Evolutionary conservation across 2,888 invertebrate genomes (phyloP), one percentile per base, ranked within the genome.

Genomic region (Octodonta nipae): DNA sequence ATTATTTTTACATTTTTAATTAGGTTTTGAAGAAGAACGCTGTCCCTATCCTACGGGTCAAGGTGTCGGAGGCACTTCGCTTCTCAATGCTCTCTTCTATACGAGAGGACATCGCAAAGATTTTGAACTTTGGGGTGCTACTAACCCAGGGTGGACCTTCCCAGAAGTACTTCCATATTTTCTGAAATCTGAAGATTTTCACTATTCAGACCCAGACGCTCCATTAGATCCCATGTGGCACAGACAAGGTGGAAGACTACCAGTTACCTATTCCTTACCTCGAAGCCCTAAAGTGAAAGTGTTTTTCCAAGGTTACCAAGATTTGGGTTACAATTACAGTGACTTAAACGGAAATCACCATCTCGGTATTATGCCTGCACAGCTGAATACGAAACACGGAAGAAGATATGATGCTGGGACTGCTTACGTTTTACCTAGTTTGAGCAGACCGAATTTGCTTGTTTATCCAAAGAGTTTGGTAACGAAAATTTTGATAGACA

Each of bases 341-440:
- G 84, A 84, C 54, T 75, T 78, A 1, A 85, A 81, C 52, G 57
- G 54, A 2, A 73, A 72, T 2, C 68, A 68, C 44, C 54, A 67
- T 3, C 49, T 71, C 3, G 81, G 82, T 1, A 78, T 78, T 45
- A 71, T 74, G 2, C 66, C 70, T 11, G 70, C 72, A 0, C 81
- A 80, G 51, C 73, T 75, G 1, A 80, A 74, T 28, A 66, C 76
- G 44, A 64, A 74, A 27, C 64, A 69, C 30, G 85, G 86, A 0
- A 67, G 76, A 35, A 66, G 86, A 35, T 79, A 81, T 44, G 84
- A 83, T 51, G 72, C 79, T 0, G 71, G 75, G 3, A 81, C 79
- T 51, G 83, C 84, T 0, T 86, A 81, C 55, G 60, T 85, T 7
- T 66, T 71, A 42, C 80, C 84, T 0, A 67, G 76, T 5, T 61